These are phyloP conservation scores for Tapera naevia DNA, from an alignment of 2,797 vertebrate genomes.

Conservation along the genomic window DNA sequence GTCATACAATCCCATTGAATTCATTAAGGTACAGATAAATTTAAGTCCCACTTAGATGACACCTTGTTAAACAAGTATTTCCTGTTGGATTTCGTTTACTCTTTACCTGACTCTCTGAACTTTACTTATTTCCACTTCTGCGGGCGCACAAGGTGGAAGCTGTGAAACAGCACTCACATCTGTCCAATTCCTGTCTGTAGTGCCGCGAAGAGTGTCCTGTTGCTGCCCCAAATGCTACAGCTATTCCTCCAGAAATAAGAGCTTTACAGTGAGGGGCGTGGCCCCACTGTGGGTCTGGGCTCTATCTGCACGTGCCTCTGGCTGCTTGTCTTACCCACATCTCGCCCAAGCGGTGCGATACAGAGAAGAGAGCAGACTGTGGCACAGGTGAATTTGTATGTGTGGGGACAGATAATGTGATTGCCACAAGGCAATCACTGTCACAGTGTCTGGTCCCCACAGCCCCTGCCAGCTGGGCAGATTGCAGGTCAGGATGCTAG, in stretches of 20 bases:
- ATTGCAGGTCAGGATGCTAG: neutral
- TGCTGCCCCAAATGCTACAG: neutral
- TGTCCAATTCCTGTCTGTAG: neutral
- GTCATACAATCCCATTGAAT: neutral
- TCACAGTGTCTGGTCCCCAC: neutral
- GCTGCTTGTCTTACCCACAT: rapidly evolving
- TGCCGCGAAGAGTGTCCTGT: neutral
- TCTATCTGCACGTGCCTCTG: rapidly evolving
- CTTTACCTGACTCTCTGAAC: neutral
- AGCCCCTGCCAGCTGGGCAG: neutral
- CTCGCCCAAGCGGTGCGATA: rapidly evolving
- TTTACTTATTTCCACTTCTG: neutral
- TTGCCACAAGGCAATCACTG: rapidly evolving
- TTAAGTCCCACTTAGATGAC: neutral
- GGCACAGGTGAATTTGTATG: rapidly evolving
- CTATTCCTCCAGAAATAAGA: neutral
- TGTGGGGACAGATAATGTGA: rapidly evolving
- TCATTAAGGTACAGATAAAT: neutral
- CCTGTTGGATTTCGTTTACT: neutral
- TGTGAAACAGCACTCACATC: rapidly evolving
- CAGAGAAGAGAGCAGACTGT: neutral
- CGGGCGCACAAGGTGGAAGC: rapidly evolving
- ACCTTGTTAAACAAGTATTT: neutral
- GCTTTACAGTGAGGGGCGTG: rapidly evolving
- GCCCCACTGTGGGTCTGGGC: neutral